Base-by-base conservation (phyloP, 1,140 invertebrate species). In the Leucophenga varia region DNA sequence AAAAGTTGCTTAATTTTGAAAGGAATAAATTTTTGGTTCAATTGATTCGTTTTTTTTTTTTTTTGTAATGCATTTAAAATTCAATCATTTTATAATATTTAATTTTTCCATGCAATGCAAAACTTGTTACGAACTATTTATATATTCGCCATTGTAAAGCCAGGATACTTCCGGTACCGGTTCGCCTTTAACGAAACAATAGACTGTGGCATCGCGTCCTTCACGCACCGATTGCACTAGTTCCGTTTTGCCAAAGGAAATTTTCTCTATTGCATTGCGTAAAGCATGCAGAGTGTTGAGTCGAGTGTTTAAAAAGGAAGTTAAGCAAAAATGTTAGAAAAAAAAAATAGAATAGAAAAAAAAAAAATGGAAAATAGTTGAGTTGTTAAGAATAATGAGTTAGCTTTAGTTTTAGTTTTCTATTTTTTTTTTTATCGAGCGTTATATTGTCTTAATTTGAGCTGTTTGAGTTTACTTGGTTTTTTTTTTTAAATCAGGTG, bases 201-300 rank as follows among this genome's bases (percentile, higher is more conserved):
- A 61, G 35, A 82, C 70, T 37, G 67, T 55, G 3, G 72, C 78
- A 47, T 80, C 73, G 28, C 56, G 55, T 43, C 74, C 76, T 56
- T 81, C 79, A 36, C 75, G 68, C 17, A 77, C 79, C 40, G 71
- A 76, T 42, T 75, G 80, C 22, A 75, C 65, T 17, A 54, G 43
- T 25, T 75, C 75, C 30, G 79, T 79, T 49, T 80, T 78, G 35
- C 63, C 65, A 64, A 81, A 82, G 35, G 72, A 68, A 45, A 79
- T 78, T 52, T 72, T 74, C 45, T 77, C 77, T 78, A 53, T 35
- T 57, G 59, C 12, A 8, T 14, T 16, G 21, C 20, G 34, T 34
- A 51, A 45, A 42, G 22, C 6, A 31, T 7, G 13, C n/a, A 17
- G 16, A 18, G 48, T 47, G 52, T 52, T 50, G 30, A 17, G 35